Evolutionary conservation across 1,140 invertebrate species (phyloP).

Genomic region (Panulirus ornatus): DNA sequence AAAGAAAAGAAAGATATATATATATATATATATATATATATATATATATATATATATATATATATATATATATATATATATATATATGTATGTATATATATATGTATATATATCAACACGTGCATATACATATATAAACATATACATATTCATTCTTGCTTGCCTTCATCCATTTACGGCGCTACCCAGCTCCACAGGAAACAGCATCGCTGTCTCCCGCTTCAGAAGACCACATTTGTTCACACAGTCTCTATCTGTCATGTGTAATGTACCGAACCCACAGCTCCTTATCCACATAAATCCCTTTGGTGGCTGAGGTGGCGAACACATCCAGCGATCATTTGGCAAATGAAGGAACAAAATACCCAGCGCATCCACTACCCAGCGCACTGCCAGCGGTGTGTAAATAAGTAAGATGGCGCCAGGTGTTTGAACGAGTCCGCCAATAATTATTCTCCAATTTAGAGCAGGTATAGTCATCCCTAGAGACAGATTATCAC

Average conservation of each 20-base stretch:
- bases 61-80: slow-evolving; percentile 14
- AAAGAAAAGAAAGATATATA: no score
- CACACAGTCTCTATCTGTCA: no score
- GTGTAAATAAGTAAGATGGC: neutral
- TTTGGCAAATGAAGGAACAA: neutral
- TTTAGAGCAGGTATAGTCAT: no score
- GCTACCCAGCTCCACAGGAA: neutral
- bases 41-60: slow-evolving; percentile 14
- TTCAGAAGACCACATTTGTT: no score
- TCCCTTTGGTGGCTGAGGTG: neutral
- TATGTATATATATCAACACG: no score
- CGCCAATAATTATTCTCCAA: no score
- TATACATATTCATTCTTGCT: no score
- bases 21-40: slow-evolving; percentile 14
- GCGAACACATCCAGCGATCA: neutral
- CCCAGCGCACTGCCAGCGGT: neutral
- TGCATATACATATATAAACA: no score
- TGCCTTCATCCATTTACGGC: no score
- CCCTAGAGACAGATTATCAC: no score
- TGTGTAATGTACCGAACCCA: no score
- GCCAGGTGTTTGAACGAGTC: neutral
- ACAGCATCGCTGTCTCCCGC: neutral
- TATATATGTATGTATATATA: slow-evolving; percentile 6
- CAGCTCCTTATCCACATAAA: no score
- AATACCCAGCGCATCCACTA: neutral